Base-by-base conservation (phyloP, 2,797 vertebrate species). In the Dendrocincla fuliginosa region DNA sequence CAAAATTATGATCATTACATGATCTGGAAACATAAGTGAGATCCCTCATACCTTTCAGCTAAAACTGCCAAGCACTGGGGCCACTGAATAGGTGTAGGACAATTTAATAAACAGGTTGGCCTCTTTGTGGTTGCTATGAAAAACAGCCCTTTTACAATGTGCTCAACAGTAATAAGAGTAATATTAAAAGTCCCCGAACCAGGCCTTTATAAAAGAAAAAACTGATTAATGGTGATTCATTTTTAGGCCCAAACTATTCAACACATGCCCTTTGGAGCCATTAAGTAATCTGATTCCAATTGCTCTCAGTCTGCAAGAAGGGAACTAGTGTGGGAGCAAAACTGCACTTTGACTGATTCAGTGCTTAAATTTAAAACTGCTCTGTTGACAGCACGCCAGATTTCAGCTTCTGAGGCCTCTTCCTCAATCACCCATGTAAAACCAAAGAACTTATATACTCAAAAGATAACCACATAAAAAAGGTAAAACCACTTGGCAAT, bases 311-410 rank as follows among this genome's bases (percentile, higher is more conserved):
- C 56, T 64, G 74, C 56, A 74, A 89, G 84, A 77, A 18, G 22
- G 41, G 47, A 53, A 42, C 65, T 30, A 39, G 32, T 73, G 65
- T 81, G 47, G 87, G 47, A 94, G 82, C 23, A 1, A 93, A 94
- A 83, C 39, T 78, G 55, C 65, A 63, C 33, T 78, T 81, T 81
- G 56, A 86, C 35, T 75, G 84, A 90, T 93, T 88, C 37, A 59
- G 35, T 75, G 69, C 82, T 92, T 92, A 89, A 73, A 78, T 92
- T 91, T 89, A 68, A 78, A 85, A 81, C 75, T 88, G n/a, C 59
- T 89, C 69, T 5, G 16, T 46, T 93, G 87, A 82, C 63, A 79
- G 69, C 0, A 4, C 90, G 84, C 76, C 82, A 89, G 84, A 84
- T 91, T 90, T 92, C 3, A 1, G 69, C 47, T 91, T 93, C 65